Base-by-base conservation (phyloP, 2,888 invertebrate species). In the Charanyca ferruginea region DNA sequence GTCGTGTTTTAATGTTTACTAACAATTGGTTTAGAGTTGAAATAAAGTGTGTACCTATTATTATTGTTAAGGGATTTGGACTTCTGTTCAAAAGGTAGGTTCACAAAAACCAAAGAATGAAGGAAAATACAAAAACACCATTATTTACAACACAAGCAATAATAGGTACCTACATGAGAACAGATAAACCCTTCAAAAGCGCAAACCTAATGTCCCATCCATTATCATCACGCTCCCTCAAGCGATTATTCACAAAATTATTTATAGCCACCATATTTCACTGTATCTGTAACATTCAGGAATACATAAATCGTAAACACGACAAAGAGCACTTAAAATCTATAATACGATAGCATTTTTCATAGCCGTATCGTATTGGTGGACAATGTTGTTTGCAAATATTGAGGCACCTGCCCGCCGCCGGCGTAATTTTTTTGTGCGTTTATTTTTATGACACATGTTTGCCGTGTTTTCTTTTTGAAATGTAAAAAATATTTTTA, bases 221-320 rank as follows among this genome's bases (percentile, higher is more conserved):
- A 77, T 77, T 51, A 72, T 64, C 67, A 67, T 79, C 71, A 71
- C 60, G 63, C 52, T 62, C 67, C 69, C 67, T 32, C 63, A 45
- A 53, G 48, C 79, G 68, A 81, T 81, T 81, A 75, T 81, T 81
- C 77, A 81, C 60, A 79, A 79, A 88, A 90, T 90, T 90, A 91
- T 82, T 80, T 80, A 82, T 76, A 57, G 76, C 80, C 45, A 68
- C 77, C 53, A 81, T 81, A 80, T 79, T 74, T 77, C 69, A 79
- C 76, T 73, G 78, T 73, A 83, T 83, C 72, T 71, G 71, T 73
- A 57, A 62, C 72, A 35, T 77, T 73, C 83, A 77, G 75, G 73
- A 79, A 79, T 73, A 67, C 71, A 81, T 82, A 80, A 82, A 83
- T 83, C 74, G 59, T 69, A 20, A 44, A 58, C 60, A 60, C 51